Conservation (phyloP, 2,797 vertebrate species). For the Melanotaenia parkinsoni region DNA sequence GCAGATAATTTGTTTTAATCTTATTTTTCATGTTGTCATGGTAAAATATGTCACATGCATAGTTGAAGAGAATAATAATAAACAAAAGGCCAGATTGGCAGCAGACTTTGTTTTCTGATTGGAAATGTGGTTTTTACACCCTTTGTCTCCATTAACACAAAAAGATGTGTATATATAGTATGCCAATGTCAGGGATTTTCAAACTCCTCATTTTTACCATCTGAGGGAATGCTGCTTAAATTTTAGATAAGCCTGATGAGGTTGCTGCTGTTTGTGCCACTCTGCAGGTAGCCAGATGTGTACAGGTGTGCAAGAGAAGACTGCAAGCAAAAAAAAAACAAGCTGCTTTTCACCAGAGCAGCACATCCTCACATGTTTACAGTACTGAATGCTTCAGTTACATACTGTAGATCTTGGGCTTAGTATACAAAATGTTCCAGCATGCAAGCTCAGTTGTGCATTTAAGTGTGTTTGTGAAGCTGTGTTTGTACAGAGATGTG, state of each 20-base stretch:
- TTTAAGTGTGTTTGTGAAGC: conserved; percentile 17
- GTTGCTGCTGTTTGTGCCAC: not conserved
- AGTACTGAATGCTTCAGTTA: conserved; percentile 6
- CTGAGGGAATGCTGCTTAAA: conserved; percentile 10
- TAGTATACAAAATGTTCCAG: conserved; percentile 31
- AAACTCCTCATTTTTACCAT: not conserved
- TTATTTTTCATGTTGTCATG: not conserved
- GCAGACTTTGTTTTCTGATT: not conserved
- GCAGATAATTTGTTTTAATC: not conserved
- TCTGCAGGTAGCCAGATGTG: conserved; percentile 3
- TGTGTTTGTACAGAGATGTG: not conserved
- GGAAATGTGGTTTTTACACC: not conserved
- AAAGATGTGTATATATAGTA: not conserved
- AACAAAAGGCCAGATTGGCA: not conserved
- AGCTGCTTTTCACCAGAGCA: not conserved
- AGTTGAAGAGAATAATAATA: not conserved
- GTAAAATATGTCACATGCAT: not conserved
- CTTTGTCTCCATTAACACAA: not conserved
- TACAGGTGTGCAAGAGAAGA: not conserved
- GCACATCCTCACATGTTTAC: conserved; percentile 11
- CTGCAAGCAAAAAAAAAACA: not conserved
- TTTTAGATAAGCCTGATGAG: conserved; percentile 8
- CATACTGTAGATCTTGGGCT: conserved; percentile 9
- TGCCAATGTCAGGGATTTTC: not conserved
- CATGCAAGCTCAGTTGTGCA: conserved; percentile 21